Percentiles rank a stretch among this genome's conserved stretches.
Evolutionary conservation across 2,113 vertebrate genomes (phyloP).

Genomic region (Amphiprion ocellaris): DNA sequence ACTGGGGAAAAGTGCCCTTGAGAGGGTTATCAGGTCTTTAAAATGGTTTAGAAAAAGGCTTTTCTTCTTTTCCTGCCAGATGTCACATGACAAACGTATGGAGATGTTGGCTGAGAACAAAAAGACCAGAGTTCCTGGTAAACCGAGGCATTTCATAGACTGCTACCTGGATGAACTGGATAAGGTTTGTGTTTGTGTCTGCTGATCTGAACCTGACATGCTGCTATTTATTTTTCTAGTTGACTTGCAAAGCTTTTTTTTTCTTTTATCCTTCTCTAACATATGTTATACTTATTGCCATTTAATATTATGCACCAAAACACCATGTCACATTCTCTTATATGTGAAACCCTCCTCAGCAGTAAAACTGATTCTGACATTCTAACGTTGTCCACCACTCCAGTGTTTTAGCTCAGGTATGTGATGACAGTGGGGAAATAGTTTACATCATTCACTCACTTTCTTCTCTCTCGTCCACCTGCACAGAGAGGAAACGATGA

Average conservation of each 20-base stretch:
- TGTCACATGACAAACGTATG: no score
- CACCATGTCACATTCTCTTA: no score
- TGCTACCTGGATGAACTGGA: constrained; percentile 69
- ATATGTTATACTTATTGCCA: no score
- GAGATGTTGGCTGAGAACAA: constrained; percentile 54
- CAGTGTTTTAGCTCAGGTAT: not conserved
- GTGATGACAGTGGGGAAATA: not conserved
- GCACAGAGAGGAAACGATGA: constrained; percentile 14
- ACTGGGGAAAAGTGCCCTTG: no score
- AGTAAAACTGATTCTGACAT: no score
- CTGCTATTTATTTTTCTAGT: no score
- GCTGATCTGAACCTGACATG: not conserved
- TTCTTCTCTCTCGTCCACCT: not conserved
- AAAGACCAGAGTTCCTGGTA: constrained; percentile 41
- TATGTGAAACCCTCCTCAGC: no score
- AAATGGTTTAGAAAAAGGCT: not conserved
- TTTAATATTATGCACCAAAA: no score
- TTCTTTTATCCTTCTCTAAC: no score
- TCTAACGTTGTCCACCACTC: no score
- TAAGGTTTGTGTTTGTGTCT: constrained; percentile 32
- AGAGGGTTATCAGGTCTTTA: no score
- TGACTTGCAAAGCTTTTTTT: no score
- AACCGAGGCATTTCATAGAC: constrained; percentile 65
- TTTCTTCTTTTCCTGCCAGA: not conserved
- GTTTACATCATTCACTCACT: not conserved